Conservation (phyloP, 2,113 vertebrate genomes). For the Hydrolagus affinis region DNA sequence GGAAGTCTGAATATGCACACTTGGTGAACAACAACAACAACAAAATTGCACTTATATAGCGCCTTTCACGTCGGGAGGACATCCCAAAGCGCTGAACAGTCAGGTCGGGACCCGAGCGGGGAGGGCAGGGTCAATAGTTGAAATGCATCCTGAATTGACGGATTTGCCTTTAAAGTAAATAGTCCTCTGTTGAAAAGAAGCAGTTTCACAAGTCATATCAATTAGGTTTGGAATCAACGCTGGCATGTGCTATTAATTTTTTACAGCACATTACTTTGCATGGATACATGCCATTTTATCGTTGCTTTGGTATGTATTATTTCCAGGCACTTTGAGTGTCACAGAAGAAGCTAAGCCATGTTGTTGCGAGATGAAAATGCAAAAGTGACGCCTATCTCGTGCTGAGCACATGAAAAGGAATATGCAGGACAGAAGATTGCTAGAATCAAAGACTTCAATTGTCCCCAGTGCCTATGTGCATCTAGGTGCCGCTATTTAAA, state of each 20-base stretch:
- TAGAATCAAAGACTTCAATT: too few species aligned
- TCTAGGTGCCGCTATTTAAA: not conserved
- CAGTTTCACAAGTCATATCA: conserved; percentile 19
- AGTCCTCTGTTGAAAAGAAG: not conserved
- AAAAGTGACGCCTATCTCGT: not conserved
- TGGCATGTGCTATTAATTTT: not conserved
- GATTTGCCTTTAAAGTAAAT: conserved; percentile 18
- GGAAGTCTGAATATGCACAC: not conserved
- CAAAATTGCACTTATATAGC: too few species aligned
- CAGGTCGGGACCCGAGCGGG: too few species aligned
- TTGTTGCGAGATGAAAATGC: not conserved
- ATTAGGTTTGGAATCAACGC: conserved; percentile 21
- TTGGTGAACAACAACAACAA: too few species aligned
- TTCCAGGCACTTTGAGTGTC: not conserved
- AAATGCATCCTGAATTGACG: conserved; percentile 6
- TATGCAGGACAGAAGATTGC: not conserved
- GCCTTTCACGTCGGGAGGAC: too few species aligned
- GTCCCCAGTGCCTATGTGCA: not conserved
- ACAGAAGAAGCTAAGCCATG: not conserved
- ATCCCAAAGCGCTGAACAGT: too few species aligned
- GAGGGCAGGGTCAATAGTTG: too few species aligned
- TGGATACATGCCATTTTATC: not conserved
- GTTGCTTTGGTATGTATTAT: not conserved
- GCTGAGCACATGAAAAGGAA: not conserved
- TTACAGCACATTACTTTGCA: not conserved